phyloP scores from a whole-genome alignment of 2,113 vertebrate species.

The Otus sunia region DNA sequence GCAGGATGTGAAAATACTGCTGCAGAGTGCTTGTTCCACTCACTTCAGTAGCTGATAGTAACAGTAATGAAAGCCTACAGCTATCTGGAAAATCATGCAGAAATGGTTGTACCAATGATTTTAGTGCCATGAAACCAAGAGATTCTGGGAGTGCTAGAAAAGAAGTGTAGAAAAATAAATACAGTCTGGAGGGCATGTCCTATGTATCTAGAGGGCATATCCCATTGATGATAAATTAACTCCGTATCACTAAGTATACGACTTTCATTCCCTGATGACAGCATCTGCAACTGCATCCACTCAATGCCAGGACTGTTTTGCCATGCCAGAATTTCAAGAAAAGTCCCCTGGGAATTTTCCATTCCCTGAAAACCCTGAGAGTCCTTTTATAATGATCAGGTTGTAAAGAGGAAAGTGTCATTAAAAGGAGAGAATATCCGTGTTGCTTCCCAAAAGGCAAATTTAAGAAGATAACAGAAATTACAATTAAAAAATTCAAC shows the following conservation, averaged over 20 bases:
- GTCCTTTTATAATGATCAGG: neutral
- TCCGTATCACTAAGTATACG: fast-evolving
- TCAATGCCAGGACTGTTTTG: neutral
- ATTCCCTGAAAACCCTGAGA: neutral
- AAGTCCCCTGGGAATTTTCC: neutral
- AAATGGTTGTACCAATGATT: neutral
- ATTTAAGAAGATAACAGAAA: neutral
- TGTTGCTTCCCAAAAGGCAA: neutral
- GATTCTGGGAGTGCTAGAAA: neutral
- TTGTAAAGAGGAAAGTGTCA: neutral
- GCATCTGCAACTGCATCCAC: neutral
- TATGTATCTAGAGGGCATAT: neutral
- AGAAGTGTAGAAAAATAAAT: neutral
- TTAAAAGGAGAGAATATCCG: neutral
- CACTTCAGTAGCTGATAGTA: neutral
- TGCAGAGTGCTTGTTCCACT: neutral
- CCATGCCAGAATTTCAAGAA: neutral
- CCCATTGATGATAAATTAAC: neutral
- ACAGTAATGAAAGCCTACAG: neutral
- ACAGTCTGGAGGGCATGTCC: neutral
- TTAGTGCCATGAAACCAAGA: neutral
- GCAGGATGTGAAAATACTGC: neutral
- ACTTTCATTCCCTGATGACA: neutral
- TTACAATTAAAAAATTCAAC: neutral
- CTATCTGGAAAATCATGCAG: neutral